Evolutionary conservation across 2,888 invertebrate genomes (phyloP).

Genomic region (Trichogramma evanescens): DNA sequence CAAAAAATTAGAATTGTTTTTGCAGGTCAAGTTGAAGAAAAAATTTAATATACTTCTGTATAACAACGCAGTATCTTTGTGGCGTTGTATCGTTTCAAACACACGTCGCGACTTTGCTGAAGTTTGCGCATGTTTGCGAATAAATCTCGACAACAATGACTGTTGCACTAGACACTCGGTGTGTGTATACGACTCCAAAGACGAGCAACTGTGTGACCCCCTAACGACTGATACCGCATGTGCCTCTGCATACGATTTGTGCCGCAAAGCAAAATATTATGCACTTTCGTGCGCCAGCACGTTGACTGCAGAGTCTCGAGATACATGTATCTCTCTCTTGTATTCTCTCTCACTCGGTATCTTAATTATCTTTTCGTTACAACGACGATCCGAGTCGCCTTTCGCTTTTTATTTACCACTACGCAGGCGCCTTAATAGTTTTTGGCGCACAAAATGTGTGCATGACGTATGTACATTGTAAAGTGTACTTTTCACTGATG

Average conservation of each 20-base stretch:
- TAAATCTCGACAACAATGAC: conserved; percentile 14
- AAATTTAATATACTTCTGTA: no score
- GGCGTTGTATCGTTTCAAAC: no score
- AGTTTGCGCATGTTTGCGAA: conserved; percentile 16
- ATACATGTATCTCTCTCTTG: background rate
- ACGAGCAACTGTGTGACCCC: no score
- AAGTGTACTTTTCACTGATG: no score
- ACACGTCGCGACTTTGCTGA: background rate
- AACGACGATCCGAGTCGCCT: background rate
- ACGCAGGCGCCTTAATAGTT: no score
- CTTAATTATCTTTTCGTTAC: conserved; percentile 17
- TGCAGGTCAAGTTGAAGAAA: no score
- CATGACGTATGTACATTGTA: no score
- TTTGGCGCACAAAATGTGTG: no score
- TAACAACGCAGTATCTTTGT: no score
- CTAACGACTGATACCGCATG: conserved; percentile 42
- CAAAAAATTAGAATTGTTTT: no score
- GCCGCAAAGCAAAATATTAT: conserved; percentile 4
- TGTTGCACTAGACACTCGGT: background rate
- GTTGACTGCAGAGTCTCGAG: background rate
- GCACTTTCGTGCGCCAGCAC: conserved; percentile 1
- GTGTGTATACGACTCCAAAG: no score
- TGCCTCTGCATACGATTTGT: conserved; percentile 37
- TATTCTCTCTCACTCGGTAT: conserved; percentile 3
- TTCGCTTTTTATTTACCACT: no score